Evolutionary conservation across 2,888 invertebrate species (phyloP).

Genomic region (Orchestes rusci): DNA sequence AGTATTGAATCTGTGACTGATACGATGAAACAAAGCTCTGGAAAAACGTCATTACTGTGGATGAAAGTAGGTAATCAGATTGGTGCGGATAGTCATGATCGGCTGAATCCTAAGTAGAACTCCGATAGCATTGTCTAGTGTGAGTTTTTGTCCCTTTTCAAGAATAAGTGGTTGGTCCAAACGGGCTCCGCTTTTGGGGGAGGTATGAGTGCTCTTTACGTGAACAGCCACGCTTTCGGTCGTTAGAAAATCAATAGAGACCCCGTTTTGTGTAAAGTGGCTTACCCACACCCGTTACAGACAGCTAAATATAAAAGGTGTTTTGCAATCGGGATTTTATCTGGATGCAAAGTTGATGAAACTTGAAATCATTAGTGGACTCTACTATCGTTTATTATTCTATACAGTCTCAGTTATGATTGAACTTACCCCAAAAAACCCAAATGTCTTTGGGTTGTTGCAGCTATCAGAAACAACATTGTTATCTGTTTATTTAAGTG

Average conservation of each 20-base stretch:
- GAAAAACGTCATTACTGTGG: too few relatives aligned
- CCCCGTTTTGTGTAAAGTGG: constrained; percentile 28
- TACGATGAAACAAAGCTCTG: too few relatives aligned
- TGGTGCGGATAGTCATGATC: constrained; percentile 14
- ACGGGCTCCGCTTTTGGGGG: constrained; percentile 19
- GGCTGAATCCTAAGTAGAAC: constrained; percentile 11
- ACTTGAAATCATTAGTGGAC: too few relatives aligned
- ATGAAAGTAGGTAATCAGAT: constrained; percentile 9
- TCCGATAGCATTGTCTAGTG: constrained; percentile 15
- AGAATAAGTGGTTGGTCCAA: constrained; percentile 24
- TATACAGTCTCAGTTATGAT: too few relatives aligned
- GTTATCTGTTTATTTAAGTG: too few relatives aligned
- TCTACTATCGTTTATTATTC: too few relatives aligned
- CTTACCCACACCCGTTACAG: constrained; percentile 23
- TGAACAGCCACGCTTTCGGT: constrained; percentile 25
- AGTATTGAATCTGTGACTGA: too few relatives aligned
- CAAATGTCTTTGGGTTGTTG: too few relatives aligned
- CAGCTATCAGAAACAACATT: too few relatives aligned
- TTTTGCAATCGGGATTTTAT: constrained; percentile 18
- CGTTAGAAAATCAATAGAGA: constrained; percentile 35
- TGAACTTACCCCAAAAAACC: too few relatives aligned
- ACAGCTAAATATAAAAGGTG: constrained; percentile 18
- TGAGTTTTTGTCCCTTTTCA: constrained; percentile 19
- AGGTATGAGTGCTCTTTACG: constrained; percentile 23
- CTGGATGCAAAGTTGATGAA: too few relatives aligned